Base-by-base conservation (phyloP, 2,113 vertebrate species). In the Gorsachius goisagi region DNA sequence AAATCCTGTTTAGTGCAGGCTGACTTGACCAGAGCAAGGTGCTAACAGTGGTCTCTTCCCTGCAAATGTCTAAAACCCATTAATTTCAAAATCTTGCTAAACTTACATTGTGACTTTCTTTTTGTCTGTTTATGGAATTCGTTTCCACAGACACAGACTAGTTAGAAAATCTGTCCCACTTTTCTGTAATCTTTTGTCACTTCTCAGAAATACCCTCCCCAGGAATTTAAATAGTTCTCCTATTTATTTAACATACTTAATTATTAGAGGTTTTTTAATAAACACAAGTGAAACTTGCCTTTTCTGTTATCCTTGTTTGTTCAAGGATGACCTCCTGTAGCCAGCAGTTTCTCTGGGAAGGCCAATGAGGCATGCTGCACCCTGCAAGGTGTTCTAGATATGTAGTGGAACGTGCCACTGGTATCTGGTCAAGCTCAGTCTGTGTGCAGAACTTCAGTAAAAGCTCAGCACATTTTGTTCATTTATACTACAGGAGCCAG, bases 351-450 rank as follows among this genome's bases (percentile, higher is more conserved):
- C 21, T 39, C 32, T 32, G 26, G 26, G 45, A 72, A 72, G 19
- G 26, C 4, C n/a, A 47, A 11, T 32, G 53, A 88, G 37, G 23
- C 16, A 50, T 0, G 2, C 32, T 56, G 53, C 15, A 63, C 9
- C 9, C 39, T 49, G 6, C 15, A 56, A 88, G 17, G 15, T 67
- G 11, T 23, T 73, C 44, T 27, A 37, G 15, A 35, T 18, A 28
- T 0, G 0, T 4, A 15, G 6, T 37, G 33, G 26, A 68, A 52
- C 5, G 1, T 28, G 11, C 8, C 24, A 9, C 0, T 55, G 28
- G 3, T 39, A 15, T 33, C 35, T 87, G 30, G 32, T 47, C 8
- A 2, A 60, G 33, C 12, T 74, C 35, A 66, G 18, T 17, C 27
- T 77, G 14, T 69, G 39, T 45, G 21, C 35, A 85, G 74, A 71